phyloP scores from a whole-genome alignment of 2,113 vertebrate species.

The Percina caprodes region DNA sequence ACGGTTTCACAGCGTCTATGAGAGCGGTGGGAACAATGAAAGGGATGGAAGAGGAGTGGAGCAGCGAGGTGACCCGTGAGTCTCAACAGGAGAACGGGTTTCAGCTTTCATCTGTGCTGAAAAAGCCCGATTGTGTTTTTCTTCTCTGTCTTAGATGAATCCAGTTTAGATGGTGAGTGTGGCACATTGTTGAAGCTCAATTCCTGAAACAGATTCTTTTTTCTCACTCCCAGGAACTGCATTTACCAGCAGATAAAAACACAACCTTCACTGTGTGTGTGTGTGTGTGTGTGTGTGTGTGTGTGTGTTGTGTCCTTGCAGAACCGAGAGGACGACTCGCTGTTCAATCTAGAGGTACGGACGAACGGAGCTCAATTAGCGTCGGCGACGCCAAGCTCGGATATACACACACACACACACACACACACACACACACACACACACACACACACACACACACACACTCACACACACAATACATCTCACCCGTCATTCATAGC shows the following conservation, averaged over 20 bases:
- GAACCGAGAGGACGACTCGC: constrained; percentile 38
- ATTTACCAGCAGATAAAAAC: constrained; percentile 46
- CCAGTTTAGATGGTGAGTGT: background rate
- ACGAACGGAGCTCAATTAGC: constrained; percentile 66
- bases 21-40: constrained; percentile 3
- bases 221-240: background rate
- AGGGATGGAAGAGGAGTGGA: background rate
- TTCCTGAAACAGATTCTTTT: background rate
- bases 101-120: background rate
- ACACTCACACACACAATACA: too few species aligned
- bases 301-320: constrained; percentile 35
- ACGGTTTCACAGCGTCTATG: background rate
- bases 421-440: too few species aligned
- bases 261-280: background rate
- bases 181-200: constrained; percentile 14
- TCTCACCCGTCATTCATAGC: too few species aligned
- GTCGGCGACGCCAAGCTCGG: background rate
- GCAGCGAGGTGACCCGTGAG: background rate
- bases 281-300: background rate
- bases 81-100: background rate
- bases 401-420: too few species aligned
- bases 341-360: constrained; percentile 48
- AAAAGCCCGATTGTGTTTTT: constrained; percentile 1
- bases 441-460: too few species aligned
- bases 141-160: constrained; percentile 15